Evolutionary conservation across 2,888 invertebrate genomes (phyloP).

Genomic region (Priocnemis perturbator): DNA sequence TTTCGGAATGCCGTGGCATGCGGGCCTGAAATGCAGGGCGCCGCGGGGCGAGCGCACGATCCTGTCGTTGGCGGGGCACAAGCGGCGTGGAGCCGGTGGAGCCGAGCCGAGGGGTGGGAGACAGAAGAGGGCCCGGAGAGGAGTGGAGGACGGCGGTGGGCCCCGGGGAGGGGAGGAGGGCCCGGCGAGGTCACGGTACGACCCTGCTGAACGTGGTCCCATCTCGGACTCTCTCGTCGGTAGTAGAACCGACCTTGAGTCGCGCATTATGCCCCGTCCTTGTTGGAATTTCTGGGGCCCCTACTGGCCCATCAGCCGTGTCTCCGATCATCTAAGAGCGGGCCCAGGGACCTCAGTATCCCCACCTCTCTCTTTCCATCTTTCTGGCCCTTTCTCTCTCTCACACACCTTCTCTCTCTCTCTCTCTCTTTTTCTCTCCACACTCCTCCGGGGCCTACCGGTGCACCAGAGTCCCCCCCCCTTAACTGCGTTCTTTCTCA

Average conservation of each 20-base stretch:
- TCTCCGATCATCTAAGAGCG: slow-evolving; percentile 62
- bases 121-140: slow-evolving; percentile 43
- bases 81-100: slow-evolving; percentile 28
- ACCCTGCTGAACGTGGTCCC: slow-evolving; percentile 69
- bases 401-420: background rate
- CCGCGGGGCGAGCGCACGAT: slow-evolving; percentile 36
- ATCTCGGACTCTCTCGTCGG: slow-evolving; percentile 61
- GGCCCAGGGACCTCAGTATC: slow-evolving; percentile 33
- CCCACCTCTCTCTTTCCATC: slow-evolving; percentile 29
- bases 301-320: slow-evolving; percentile 66
- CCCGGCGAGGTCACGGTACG: slow-evolving; percentile 72
- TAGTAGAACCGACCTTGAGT: slow-evolving; percentile 75
- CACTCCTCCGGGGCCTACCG: slow-evolving; percentile 27
- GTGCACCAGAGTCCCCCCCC: slow-evolving; percentile 7
- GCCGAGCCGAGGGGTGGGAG: slow-evolving; percentile 24
- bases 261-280: slow-evolving; percentile 73
- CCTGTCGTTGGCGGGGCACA: slow-evolving; percentile 37
- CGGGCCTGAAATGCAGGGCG: slow-evolving; percentile 48
- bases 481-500: slow-evolving; percentile 10
- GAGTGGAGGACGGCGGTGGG: slow-evolving; percentile 21
- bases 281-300: slow-evolving; percentile 73
- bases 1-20: slow-evolving; percentile 43
- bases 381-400: background rate
- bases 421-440: slow-evolving; percentile 4
- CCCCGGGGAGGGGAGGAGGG: slow-evolving; percentile 56